Base-by-base conservation (phyloP, 2,888 invertebrate species). In the Pachymerium ferrugineum region DNA sequence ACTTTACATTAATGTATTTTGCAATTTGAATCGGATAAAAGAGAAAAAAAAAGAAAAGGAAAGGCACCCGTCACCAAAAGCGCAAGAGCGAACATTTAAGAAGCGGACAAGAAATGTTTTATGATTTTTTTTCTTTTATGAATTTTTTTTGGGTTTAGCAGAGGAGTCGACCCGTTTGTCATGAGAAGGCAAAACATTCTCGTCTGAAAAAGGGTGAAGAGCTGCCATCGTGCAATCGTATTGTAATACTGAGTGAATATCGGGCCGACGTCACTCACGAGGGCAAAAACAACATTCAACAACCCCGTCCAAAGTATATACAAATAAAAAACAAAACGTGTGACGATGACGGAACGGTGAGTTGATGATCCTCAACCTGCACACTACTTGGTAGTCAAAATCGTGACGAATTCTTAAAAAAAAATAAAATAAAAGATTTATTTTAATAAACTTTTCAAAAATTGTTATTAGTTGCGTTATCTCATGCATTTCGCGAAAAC, bases 401-500 rank as follows among this genome's bases (percentile, higher is more conserved):
- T 91, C 86, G 90, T 89, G 83, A 91, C 91, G 83, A 91, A 92
- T 85, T 91, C 92, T 91, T 87, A 16, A 87, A 88, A 22, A 74
- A 72, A 70, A 74, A 47, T 68, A 74, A 74, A 35, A 67, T 25
- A 38, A 70, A 54, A 25, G 25, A 33, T 62, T 5, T 35, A 38
- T 19, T 38, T 28, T 38, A 0, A 1, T 2, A 6, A 14, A 25
- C 14, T 35, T 22, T 38, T n/a, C n/a, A n/a, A n/a, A n/a, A n/a
- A n/a, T n/a, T n/a, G n/a, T n/a, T n/a, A n/a, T n/a, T n/a, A n/a
- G n/a, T n/a, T n/a, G n/a, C n/a, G n/a, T n/a, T n/a, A n/a, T n/a
- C n/a, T n/a, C n/a, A n/a, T n/a, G n/a, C n/a, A 35, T 35, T 35
- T 35, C 35, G 14, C 10, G 35, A 35, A 8, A 35, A 35, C 35